A percentile compares a stretch with the other conserved stretches of the same genome.
phyloP scores from a whole-genome alignment of 2,888 invertebrate species.

The Caenorhabditis zanzibari region DNA sequence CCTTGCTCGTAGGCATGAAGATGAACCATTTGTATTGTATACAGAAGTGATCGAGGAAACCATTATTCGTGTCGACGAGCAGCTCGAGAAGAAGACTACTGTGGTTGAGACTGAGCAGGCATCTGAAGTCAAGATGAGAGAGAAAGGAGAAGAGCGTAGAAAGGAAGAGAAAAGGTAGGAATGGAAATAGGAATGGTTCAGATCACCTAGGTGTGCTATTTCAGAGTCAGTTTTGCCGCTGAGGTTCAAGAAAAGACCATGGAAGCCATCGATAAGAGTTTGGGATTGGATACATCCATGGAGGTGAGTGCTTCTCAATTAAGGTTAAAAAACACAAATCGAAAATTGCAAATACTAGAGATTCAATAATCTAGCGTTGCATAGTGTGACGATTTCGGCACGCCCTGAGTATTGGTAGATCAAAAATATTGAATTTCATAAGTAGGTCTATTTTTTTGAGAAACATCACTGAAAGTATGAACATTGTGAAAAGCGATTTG shows the following conservation, averaged over 20 bases:
- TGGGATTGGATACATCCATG: constrained; percentile 71
- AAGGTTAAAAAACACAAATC: too few relatives aligned
- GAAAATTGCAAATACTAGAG: too few relatives aligned
- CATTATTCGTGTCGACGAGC: constrained; percentile 70
- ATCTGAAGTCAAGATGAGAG: constrained; percentile 66
- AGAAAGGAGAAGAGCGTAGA: constrained; percentile 65
- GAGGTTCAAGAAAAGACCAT: constrained; percentile 82
- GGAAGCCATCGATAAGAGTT: constrained; percentile 74
- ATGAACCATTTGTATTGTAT: constrained; percentile 75
- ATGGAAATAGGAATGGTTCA: background rate
- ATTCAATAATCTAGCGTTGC: too few relatives aligned
- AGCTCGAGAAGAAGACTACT: constrained; percentile 67
- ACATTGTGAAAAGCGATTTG: too few relatives aligned
- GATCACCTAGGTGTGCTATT: constrained; percentile 46
- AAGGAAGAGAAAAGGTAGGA: constrained; percentile 72
- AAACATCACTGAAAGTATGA: too few relatives aligned
- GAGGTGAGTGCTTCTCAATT: constrained; percentile 39
- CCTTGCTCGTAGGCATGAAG: constrained; percentile 74
- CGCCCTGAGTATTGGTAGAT: too few relatives aligned
- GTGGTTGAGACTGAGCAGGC: constrained; percentile 51
- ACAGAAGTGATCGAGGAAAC: constrained; percentile 74
- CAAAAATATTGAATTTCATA: background rate
- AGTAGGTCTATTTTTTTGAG: background rate
- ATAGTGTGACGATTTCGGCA: too few relatives aligned
- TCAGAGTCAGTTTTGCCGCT: constrained; percentile 82